Percentiles rank a stretch among this genome's conserved stretches.
These are phyloP conservation scores for Acanthis flammea DNA, from an alignment of 2,797 vertebrate species.

Conservation along the genomic window DNA sequence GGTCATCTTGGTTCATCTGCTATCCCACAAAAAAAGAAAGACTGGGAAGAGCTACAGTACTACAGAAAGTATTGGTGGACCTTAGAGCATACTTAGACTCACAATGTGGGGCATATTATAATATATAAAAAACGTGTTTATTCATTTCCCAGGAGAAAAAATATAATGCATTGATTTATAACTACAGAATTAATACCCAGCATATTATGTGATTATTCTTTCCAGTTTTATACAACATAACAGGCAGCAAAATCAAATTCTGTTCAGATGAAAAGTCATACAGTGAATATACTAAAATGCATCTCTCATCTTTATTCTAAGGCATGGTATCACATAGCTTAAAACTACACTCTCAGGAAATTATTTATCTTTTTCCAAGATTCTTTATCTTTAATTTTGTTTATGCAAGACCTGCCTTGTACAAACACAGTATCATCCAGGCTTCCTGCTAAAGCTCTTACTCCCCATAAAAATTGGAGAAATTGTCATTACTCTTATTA, in stretches of 20 bases:
- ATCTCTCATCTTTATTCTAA: background rate
- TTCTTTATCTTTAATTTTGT: background rate
- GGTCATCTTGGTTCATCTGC: slow-evolving; percentile 29
- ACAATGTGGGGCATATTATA: background rate
- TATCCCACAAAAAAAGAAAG: background rate
- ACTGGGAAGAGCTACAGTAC: background rate
- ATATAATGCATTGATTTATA: background rate
- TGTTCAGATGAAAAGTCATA: background rate
- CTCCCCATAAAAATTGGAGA: background rate
- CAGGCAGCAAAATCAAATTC: background rate
- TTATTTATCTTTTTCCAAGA: background rate
- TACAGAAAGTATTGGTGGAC: background rate
- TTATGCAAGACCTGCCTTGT: background rate
- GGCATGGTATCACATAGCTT: background rate
- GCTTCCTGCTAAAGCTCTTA: background rate
- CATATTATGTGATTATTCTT: background rate
- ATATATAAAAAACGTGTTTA: background rate
- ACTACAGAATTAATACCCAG: background rate
- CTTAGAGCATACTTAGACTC: background rate
- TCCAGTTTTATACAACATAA: background rate
- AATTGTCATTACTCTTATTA: background rate
- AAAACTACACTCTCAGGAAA: background rate
- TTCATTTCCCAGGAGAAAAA: background rate
- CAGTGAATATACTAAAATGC: background rate
- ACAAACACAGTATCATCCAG: background rate